Evolutionary conservation across 1,140 invertebrate genomes (phyloP).

Genomic region (Aphis craccivora): DNA sequence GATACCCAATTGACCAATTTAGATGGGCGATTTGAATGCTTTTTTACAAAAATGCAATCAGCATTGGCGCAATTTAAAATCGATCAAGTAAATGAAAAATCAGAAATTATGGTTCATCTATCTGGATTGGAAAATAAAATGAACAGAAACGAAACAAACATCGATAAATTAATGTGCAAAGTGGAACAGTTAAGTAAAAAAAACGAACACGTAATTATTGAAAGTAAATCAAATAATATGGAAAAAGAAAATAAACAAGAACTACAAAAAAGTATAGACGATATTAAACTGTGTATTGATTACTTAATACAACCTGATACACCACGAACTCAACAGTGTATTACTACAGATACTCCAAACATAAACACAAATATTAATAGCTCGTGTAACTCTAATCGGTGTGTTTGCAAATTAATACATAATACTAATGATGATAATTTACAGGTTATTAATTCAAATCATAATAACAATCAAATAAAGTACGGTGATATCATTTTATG

Average conservation of each 20-base stretch:
- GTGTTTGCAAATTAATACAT: background rate
- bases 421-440: background rate
- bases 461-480: background rate
- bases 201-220: background rate
- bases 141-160: background rate
- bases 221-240: background rate
- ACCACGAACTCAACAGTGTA: background rate
- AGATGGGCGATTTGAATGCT: background rate
- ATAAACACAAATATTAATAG: background rate
- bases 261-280: background rate
- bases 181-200: background rate
- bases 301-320: background rate
- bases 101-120: background rate
- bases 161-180: background rate
- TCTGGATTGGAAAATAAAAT: background rate
- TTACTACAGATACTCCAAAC: background rate
- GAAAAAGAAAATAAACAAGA: background rate
- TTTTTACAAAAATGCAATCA: constrained; percentile 6
- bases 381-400: background rate
- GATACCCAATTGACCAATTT: background rate
- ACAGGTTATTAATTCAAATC: background rate
- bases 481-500: background rate
- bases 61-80: background rate
- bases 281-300: background rate
- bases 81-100: background rate